Evolutionary conservation across 2,113 vertebrate genomes (phyloP), one percentile per base, ranked within the genome.

Genomic region (Epinephelus lanceolatus): DNA sequence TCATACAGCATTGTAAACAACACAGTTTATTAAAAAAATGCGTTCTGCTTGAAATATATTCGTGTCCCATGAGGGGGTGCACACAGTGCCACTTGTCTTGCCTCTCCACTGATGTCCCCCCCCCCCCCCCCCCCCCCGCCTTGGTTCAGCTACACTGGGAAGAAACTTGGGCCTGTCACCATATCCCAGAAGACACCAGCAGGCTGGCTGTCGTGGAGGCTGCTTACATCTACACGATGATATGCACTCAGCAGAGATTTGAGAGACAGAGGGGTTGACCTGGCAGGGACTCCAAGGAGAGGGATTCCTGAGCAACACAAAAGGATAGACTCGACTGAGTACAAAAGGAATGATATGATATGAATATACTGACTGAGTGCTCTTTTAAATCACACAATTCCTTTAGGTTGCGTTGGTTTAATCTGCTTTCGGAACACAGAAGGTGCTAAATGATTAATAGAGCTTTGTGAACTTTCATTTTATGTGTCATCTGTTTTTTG

Each of bases 181-280:
- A 59, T 66, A 68, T 87, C 74, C 68, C 84, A 71, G 53, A 86
- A 79, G 82, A 77, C 76, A 56, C 1, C 84, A 86, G 67, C 67
- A 76, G 75, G 59, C 66, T 66, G 51, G 80, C 65, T 85, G 86
- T 88, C 78, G 45, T 66, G 47, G 71, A 62, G 27, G 61, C 72
- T 74, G 78, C 81, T 80, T 87, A 27, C 80, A 86, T 86, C 80
- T 81, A 37, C 73, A 84, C 75, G 81, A 86, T 89, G 66, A 78
- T 74, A 80, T 60, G 76, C 65, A 55, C 47, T 75, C 84, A 63
- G 81, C 62, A 49, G 60, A 65, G 70, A 67, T 37, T 77, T 83
- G 80, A 80, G 66, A 75, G 78, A 68, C 47, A 80, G 61, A 78
- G 47, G 63, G 40, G 23, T 12, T 65, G 69, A 78, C 79, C 79